Percentiles rank a stretch among this genome's conserved stretches.
Conservation (phyloP, 35 echinoderm and acorn worm species). For the Holothuria glaberrima region DNA sequence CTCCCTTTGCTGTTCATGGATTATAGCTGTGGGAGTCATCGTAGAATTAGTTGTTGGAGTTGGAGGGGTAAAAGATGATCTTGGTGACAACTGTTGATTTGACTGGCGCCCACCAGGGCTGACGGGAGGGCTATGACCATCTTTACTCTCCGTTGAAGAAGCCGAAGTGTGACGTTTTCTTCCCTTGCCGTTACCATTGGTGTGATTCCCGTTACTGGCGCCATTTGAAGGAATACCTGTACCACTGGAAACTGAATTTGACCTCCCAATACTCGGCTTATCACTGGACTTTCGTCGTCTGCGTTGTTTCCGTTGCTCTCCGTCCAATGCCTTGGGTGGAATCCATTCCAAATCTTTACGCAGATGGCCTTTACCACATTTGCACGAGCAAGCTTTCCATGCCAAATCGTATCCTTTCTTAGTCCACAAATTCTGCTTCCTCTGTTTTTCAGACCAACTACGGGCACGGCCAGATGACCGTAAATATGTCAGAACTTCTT, state of each 20-base stretch:
- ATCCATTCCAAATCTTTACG: conserved; percentile 99
- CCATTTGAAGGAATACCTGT: conserved; percentile 35
- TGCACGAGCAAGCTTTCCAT: conserved; percentile 99
- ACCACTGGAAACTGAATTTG: conserved; percentile 66
- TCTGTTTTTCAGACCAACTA: conserved; percentile 99
- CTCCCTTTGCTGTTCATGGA: conserved; percentile 55
- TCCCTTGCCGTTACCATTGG: conserved; percentile 59
- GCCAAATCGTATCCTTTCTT: conserved; percentile 99
- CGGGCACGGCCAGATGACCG: conserved; percentile 89
- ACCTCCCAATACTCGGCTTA: conserved; percentile 94
- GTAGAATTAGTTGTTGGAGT: not conserved
- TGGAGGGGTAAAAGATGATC: not conserved
- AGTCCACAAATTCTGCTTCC: conserved; percentile 97
- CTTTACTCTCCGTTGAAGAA: conserved; percentile 82
- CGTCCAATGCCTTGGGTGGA: conserved; percentile 71
- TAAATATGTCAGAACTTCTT: conserved; percentile 91
- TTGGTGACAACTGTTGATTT: conserved; percentile 3
- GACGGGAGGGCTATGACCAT: conserved; percentile 83
- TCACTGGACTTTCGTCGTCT: conserved; percentile 94
- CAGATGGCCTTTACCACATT: conserved; percentile 92
- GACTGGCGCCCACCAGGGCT: conserved; percentile 66
- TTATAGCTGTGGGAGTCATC: conserved; percentile 45
- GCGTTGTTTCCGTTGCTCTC: conserved; percentile 69
- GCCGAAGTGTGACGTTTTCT: conserved; percentile 75
- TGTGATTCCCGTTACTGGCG: conserved; percentile 40